phyloP scores from a whole-genome alignment of 1,140 invertebrate species.

The Trichoplusia ni region DNA sequence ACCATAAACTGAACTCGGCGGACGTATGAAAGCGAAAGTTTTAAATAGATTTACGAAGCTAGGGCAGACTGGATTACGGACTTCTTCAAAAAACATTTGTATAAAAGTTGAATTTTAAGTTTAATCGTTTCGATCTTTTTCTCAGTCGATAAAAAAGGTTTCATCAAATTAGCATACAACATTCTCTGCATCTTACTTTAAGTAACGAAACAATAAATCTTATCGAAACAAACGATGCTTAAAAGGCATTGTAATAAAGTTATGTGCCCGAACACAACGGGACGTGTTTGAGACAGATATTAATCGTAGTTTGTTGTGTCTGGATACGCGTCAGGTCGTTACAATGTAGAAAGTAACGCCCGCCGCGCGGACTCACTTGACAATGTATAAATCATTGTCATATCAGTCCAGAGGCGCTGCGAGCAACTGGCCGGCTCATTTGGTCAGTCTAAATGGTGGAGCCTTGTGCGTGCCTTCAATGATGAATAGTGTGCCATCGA shows the following conservation, averaged over 20 bases:
- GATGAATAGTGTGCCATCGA: constrained; percentile 17
- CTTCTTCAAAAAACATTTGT: too few species aligned
- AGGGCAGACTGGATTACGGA: too few species aligned
- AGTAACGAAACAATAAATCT: neutral
- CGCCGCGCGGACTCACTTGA: constrained; percentile 9
- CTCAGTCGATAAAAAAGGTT: neutral
- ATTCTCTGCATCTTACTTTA: neutral
- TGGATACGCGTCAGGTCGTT: constrained; percentile 39
- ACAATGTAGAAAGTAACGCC: constrained; percentile 39
- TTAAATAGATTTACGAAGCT: too few species aligned
- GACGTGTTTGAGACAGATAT: constrained; percentile 41
- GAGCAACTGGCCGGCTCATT: constrained; percentile 35
- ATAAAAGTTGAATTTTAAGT: too few species aligned
- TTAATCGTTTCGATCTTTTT: neutral
- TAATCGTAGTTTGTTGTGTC: constrained; percentile 39
- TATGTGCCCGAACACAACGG: constrained; percentile 11
- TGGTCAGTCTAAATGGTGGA: constrained; percentile 36
- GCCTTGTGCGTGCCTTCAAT: constrained; percentile 13
- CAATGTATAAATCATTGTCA: constrained; percentile 52
- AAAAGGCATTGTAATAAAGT: constrained; percentile 31
- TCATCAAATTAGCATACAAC: neutral
- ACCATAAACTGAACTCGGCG: too few species aligned
- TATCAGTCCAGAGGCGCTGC: constrained; percentile 39
- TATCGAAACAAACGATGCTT: constrained; percentile 19
- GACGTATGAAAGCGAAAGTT: too few species aligned